These are phyloP conservation scores for Synergus umbraculus DNA, from an alignment of 2,888 invertebrate genomes.

Conservation along the genomic window DNA sequence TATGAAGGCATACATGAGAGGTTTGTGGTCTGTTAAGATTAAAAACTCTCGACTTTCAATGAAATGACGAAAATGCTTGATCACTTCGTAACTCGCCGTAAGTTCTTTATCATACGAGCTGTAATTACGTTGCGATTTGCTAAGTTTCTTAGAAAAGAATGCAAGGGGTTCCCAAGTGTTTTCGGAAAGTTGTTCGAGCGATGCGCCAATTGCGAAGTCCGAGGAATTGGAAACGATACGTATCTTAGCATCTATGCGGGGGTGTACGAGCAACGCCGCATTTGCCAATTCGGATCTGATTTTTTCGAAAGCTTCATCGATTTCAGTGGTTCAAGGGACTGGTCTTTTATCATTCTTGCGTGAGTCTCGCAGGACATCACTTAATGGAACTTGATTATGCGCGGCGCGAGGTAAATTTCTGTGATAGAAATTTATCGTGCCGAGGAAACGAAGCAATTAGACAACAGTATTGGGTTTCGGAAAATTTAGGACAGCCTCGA, in stretches of 20 bases:
- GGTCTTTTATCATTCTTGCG: neutral
- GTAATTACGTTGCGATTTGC: too few relatives aligned
- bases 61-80: too few relatives aligned
- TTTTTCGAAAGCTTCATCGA: neutral
- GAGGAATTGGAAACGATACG: neutral
- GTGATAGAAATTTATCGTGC: conserved; percentile 38
- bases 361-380: neutral
- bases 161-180: too few relatives aligned
- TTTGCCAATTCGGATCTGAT: neutral
- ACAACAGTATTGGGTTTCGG: conserved; percentile 32
- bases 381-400: conserved; percentile 45
- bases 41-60: too few relatives aligned
- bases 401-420: conserved; percentile 45
- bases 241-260: neutral
- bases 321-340: neutral
- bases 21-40: too few relatives aligned
- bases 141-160: too few relatives aligned
- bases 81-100: too few relatives aligned
- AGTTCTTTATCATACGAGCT: too few relatives aligned
- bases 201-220: too few relatives aligned
- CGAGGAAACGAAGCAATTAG: conserved; percentile 40
- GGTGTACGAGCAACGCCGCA: neutral
- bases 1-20: too few relatives aligned
- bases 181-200: too few relatives aligned
- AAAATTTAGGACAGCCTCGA: conserved; percentile 46